Evolutionary conservation across 1,140 invertebrate genomes (phyloP).

Genomic region (Pachypeltis micranthus): DNA sequence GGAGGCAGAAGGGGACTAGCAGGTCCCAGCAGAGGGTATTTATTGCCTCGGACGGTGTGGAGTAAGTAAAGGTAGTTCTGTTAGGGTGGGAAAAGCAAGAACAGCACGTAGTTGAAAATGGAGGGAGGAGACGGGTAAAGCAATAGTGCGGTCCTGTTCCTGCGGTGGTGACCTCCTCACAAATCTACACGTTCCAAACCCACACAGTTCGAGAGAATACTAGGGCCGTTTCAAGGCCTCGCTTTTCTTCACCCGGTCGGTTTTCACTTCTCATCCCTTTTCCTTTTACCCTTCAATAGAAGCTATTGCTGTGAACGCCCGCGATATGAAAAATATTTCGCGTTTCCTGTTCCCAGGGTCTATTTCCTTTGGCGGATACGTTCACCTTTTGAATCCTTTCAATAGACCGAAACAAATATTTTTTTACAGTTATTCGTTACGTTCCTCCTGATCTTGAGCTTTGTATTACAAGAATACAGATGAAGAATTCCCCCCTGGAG

Average conservation of each 20-base stretch:
- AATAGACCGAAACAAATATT: no score
- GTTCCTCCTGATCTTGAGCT: no score
- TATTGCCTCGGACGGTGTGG: background rate
- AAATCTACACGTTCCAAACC: background rate
- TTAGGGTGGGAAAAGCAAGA: background rate
- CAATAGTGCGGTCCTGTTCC: slow-evolving; percentile 3
- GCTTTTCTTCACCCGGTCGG: slow-evolving; percentile 3
- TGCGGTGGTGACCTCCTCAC: background rate
- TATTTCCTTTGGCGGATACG: no score
- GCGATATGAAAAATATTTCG: no score
- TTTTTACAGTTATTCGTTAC: no score
- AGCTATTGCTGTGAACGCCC: no score
- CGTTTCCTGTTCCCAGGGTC: no score
- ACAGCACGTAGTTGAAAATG: slow-evolving; percentile 3
- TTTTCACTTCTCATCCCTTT: no score
- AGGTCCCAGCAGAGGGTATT: background rate
- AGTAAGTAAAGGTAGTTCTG: slow-evolving; percentile 1
- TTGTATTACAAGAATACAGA: no score
- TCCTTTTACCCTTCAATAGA: background rate
- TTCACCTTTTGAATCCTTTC: no score
- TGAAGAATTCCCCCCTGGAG: no score
- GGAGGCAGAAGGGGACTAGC: background rate
- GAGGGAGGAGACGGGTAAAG: no score
- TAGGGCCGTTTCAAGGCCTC: background rate
- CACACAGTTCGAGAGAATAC: background rate